phyloP scores from a whole-genome alignment of 2,888 invertebrate species.

The Drosophila nr. medialis region DNA sequence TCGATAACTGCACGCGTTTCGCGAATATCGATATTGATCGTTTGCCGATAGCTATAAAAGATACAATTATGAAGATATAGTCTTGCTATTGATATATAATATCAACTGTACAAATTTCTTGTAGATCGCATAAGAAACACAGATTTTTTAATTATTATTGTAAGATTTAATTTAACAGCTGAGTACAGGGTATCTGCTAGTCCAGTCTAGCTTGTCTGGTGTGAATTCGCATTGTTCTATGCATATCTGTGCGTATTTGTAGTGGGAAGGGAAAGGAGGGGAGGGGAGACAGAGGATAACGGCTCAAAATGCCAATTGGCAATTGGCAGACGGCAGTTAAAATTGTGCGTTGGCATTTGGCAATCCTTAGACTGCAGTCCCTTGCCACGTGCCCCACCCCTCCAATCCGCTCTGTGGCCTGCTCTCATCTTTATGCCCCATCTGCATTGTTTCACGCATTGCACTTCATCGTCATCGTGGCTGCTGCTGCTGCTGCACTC shows the following conservation, averaged over 20 bases:
- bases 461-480: slow-evolving; percentile 23
- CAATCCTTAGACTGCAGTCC: slow-evolving; percentile 14
- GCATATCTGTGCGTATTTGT: background rate
- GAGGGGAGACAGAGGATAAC: slow-evolving; percentile 1
- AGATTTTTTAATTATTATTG: background rate
- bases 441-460: slow-evolving; percentile 40
- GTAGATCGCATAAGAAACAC: background rate
- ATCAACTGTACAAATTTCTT: background rate
- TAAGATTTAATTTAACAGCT: background rate
- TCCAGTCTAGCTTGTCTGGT: slow-evolving; percentile 3
- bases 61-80: background rate
- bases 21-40: background rate
- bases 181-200: background rate
- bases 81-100: background rate
- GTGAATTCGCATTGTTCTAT: slow-evolving; percentile 17
- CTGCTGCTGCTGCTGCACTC: background rate
- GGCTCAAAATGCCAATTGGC: slow-evolving; percentile 45
- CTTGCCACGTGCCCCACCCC: background rate
- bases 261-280: too few relatives aligned
- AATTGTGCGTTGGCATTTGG: slow-evolving; percentile 37
- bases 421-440: background rate
- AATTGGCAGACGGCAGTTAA: slow-evolving; percentile 48
- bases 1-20: accelerated
- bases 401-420: background rate
- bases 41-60: background rate